Evolutionary conservation across 2,888 invertebrate species (phyloP).

Genomic region (Oxyteleia sp.): DNA sequence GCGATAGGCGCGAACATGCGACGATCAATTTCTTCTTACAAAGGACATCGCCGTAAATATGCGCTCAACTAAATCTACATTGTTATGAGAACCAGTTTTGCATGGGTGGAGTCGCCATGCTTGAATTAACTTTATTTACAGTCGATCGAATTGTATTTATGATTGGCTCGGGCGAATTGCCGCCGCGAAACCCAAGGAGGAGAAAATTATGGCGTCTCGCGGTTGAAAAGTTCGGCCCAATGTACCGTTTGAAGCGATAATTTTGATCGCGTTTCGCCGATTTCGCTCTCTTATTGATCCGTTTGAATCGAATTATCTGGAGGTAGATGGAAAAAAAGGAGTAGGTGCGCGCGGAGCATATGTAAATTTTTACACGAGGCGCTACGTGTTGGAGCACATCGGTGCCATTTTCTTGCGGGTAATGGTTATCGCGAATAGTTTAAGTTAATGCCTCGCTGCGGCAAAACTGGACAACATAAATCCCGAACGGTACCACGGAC

Average conservation of each 20-base stretch:
- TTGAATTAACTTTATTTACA: constrained; percentile 51
- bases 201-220: constrained; percentile 22
- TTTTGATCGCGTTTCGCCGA: no score
- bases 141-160: constrained; percentile 41
- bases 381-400: no score
- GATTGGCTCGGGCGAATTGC: constrained; percentile 16
- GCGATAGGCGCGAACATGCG: constrained; percentile 68
- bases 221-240: background rate
- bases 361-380: no score
- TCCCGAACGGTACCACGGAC: no score
- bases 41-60: constrained; percentile 55
- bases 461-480: no score
- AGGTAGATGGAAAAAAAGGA: no score
- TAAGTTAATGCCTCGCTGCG: no score
- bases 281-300: no score
- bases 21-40: constrained; percentile 67
- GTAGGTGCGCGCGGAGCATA: no score
- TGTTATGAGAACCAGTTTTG: constrained; percentile 60
- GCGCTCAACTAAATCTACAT: constrained; percentile 47
- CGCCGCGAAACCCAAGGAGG: background rate
- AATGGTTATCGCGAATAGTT: no score
- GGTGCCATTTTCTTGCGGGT: no score
- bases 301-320: no score
- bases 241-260: background rate
- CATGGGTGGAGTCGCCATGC: constrained; percentile 48